phyloP scores from a whole-genome alignment of 2,888 invertebrate genomes.

The Nysson spinosus region DNA sequence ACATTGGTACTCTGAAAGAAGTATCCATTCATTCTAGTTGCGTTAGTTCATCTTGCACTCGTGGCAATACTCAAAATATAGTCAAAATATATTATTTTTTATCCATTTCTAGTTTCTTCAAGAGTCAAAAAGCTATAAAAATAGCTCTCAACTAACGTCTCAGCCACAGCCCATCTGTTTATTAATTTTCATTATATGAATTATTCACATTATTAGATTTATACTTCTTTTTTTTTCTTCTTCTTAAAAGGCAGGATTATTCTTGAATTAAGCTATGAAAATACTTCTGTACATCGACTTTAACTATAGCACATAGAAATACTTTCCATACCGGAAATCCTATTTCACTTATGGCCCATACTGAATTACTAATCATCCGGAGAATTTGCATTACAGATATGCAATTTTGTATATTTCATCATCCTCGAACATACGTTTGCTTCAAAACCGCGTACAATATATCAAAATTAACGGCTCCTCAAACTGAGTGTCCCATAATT shows the following conservation, averaged over 20 bases:
- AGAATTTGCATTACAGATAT: slow-evolving; percentile 47
- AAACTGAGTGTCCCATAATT: slow-evolving; percentile 29
- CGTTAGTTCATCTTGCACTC: slow-evolving; percentile 58
- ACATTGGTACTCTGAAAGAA: slow-evolving; percentile 35
- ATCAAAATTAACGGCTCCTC: slow-evolving; percentile 45
- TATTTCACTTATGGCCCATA: slow-evolving; percentile 41
- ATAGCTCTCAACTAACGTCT: slow-evolving; percentile 74
- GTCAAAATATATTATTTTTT: slow-evolving; percentile 76
- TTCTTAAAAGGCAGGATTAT: slow-evolving; percentile 73
- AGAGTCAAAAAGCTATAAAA: slow-evolving; percentile 77
- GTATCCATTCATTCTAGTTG: slow-evolving; percentile 37
- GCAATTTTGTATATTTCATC: slow-evolving; percentile 31
- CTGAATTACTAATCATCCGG: slow-evolving; percentile 26
- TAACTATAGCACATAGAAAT: slow-evolving; percentile 64
- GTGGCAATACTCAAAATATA: slow-evolving; percentile 73
- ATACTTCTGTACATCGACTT: slow-evolving; percentile 68
- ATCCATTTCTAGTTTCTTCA: slow-evolving; percentile 68
- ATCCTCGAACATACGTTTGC: neutral
- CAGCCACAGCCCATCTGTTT: slow-evolving; percentile 76
- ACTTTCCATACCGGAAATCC: slow-evolving; percentile 44
- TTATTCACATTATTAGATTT: slow-evolving; percentile 71
- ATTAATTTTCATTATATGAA: no score
- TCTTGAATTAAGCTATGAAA: slow-evolving; percentile 73
- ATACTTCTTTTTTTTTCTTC: slow-evolving; percentile 34
- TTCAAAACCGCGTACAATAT: slow-evolving; percentile 26